These are phyloP conservation scores for Acanthisitta chloris DNA, from an alignment of 2,113 vertebrate species.

Conservation along the genomic window DNA sequence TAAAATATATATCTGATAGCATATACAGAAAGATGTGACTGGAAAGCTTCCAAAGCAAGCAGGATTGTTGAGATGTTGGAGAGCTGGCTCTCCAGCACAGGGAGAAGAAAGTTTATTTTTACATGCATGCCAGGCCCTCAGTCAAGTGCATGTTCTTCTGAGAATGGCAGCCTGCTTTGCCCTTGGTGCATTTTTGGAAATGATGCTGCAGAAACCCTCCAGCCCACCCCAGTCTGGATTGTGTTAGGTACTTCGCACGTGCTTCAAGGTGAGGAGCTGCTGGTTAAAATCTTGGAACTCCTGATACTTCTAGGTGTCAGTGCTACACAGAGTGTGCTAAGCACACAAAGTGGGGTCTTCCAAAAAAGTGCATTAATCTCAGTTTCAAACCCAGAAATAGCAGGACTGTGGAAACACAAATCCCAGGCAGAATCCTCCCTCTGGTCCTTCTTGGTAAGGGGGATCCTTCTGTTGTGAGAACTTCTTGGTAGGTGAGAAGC, in stretches of 20 bases:
- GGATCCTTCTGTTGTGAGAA: background rate
- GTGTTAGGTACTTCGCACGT: background rate
- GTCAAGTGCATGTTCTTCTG: background rate
- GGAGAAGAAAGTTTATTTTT: constrained; percentile 60
- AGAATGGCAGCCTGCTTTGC: background rate
- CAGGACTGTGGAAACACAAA: background rate
- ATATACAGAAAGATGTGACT: constrained; percentile 62
- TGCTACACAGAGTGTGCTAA: background rate
- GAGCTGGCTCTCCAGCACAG: constrained; percentile 18
- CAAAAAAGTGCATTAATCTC: background rate
- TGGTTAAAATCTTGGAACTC: background rate
- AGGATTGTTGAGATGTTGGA: constrained; percentile 58
- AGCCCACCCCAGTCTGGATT: background rate
- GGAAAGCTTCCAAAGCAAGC: constrained; percentile 73
- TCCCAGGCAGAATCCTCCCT: background rate
- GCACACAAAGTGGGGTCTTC: background rate
- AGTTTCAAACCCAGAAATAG: background rate
- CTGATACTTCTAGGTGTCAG: background rate
- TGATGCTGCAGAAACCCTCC: background rate
- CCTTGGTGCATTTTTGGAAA: background rate
- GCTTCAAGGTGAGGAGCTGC: background rate
- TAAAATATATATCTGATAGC: constrained; percentile 20
- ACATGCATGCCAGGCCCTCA: constrained; percentile 20
- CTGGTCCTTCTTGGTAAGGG: background rate
- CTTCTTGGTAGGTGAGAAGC: background rate